phyloP scores from a whole-genome alignment of 2,113 vertebrate species.

The Microtus oregoni region DNA sequence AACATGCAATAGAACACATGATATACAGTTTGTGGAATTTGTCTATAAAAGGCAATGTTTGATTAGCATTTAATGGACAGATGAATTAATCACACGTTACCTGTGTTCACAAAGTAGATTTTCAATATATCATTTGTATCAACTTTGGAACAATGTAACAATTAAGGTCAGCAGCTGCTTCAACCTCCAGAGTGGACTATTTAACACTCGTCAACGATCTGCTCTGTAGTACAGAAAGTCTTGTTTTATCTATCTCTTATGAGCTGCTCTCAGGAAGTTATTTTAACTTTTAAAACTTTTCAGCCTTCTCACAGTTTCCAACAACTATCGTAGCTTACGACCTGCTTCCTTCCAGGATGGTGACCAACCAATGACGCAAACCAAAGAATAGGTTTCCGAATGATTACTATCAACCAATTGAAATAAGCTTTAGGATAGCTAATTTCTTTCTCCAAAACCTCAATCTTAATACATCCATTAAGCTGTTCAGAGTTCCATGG shows the following conservation, averaged over 20 bases:
- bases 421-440: constrained; percentile 17
- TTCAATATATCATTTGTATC: not conserved
- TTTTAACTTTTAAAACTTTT: not conserved
- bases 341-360: not conserved
- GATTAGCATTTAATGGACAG: not conserved
- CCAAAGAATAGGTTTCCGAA: not conserved
- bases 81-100: not conserved
- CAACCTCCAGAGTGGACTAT: not conserved
- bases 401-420: constrained; percentile 42
- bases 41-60: constrained; percentile 1
- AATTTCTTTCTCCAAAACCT: not conserved
- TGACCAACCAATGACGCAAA: not conserved
- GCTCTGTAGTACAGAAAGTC: not conserved
- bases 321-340: not conserved
- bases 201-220: not conserved
- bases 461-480: not conserved
- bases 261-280: not conserved
- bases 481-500: not conserved
- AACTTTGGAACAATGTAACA: constrained; percentile 7
- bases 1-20: not conserved
- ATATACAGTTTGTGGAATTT: not conserved
- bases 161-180: not conserved
- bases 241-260: not conserved
- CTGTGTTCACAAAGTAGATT: not conserved
- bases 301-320: not conserved